A percentile compares a stretch with the other conserved stretches of the same genome.
phyloP scores from a whole-genome alignment of 2,888 invertebrate species.

The Synergus gifuensis region DNA sequence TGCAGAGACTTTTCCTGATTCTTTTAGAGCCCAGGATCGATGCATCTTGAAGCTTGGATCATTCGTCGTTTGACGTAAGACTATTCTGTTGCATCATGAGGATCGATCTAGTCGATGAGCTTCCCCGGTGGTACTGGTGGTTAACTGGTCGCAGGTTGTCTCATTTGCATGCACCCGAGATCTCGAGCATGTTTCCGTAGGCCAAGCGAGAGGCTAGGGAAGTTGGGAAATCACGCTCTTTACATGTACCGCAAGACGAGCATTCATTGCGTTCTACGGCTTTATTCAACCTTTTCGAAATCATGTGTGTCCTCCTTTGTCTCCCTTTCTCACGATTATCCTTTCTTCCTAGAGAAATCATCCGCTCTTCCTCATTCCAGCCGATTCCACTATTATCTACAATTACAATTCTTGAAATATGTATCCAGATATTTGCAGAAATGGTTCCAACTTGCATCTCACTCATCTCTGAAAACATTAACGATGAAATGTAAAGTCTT shows the following conservation, averaged over 20 bases:
- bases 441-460: not conserved
- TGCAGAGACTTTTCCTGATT: not conserved
- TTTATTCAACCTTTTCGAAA: conserved; percentile 18
- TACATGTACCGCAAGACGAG: conserved; percentile 47
- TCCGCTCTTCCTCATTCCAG: conserved; percentile 65
- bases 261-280: conserved; percentile 53
- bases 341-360: conserved; percentile 52
- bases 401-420: conserved; percentile 20
- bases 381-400: conserved; percentile 56
- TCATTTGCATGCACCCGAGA: conserved; percentile 72
- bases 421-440: not conserved
- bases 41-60: conserved; percentile 1
- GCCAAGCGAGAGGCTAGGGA: not conserved
- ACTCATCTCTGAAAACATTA: not conserved
- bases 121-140: conserved; percentile 68
- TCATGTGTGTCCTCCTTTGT: conserved; percentile 46
- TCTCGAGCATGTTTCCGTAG: conserved; percentile 50
- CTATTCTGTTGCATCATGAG: conserved; percentile 33
- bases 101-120: conserved; percentile 65
- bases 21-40: conserved; percentile 1
- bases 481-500: not conserved
- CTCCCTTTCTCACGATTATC: conserved; percentile 54
- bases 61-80: conserved; percentile 7
- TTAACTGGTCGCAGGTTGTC: conserved; percentile 71
- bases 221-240: conserved; percentile 44